These are phyloP conservation scores for Agrypnia vestita DNA, from an alignment of 1,140 invertebrate species.

Conservation along the genomic window DNA sequence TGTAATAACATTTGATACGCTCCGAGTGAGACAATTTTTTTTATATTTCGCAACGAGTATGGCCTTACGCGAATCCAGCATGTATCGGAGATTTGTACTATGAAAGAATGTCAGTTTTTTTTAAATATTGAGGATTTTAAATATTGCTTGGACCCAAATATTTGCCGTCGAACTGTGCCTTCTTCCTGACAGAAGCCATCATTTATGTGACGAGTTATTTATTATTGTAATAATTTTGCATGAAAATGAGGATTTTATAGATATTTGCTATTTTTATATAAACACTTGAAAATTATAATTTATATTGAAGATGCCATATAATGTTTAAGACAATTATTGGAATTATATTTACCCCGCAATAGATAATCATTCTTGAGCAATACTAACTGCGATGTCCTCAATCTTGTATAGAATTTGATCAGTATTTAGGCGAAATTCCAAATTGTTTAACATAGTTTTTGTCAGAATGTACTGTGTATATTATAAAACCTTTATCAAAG, in stretches of 20 bases:
- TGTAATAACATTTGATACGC: not conserved
- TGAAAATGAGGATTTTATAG: not conserved
- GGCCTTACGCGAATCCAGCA: not conserved
- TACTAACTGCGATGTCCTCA: not conserved
- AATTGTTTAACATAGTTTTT: not conserved
- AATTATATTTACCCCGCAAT: slow-evolving; percentile 9
- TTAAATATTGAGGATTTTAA: too few relatives aligned
- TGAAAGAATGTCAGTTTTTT: too few relatives aligned
- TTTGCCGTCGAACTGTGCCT: not conserved
- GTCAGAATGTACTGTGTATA: not conserved
- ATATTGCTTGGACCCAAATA: too few relatives aligned
- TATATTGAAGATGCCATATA: slow-evolving; percentile 31
- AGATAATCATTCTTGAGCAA: not conserved
- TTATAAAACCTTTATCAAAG: not conserved
- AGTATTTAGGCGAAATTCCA: not conserved
- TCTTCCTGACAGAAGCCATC: not conserved
- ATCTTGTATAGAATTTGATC: not conserved
- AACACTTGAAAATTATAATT: slow-evolving; percentile 20
- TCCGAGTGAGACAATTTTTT: not conserved
- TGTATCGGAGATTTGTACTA: not conserved
- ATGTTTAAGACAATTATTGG: slow-evolving; percentile 3
- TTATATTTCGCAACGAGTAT: slow-evolving; percentile 15
- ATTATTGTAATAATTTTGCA: slow-evolving; percentile 31
- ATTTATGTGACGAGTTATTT: slow-evolving; percentile 3
- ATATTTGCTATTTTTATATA: slow-evolving; percentile 37